Evolutionary conservation across 2,888 invertebrate species (phyloP), one percentile per base, ranked within the genome.

Genomic region (Stenichneumon culpator): DNA sequence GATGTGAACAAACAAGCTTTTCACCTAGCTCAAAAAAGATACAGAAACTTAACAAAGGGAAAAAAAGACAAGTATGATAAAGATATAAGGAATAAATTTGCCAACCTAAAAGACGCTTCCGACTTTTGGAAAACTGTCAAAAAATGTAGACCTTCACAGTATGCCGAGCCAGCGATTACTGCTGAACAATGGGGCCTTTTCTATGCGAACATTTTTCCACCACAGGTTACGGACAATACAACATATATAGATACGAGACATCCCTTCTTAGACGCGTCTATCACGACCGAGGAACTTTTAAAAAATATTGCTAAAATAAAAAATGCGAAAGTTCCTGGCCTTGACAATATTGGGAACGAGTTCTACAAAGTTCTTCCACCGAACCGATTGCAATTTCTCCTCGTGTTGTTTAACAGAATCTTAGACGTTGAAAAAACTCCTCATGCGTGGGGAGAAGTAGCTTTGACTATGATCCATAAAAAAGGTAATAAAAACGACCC

Each of bases 111-210:
- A 63, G 25, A 72, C 11, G 32, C 47, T 6, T 60, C 9, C 11
- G 25, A 9, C n/a, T 79, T 79, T 32, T 69, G 79, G 79, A n/a
- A 39, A 5, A 44, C 57, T 3, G 68, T 79, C 22, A 79, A 65
- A 7, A 72, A 47, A 11, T 68, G 47, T 16, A 47, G 36, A 19
- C 68, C 67, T 4, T 5, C 22, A 19, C 36, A 68, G 11, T n/a
- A 19, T 4, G 22, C 6, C 11, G 7, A 22, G 25, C 7, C 68
- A 14, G 19, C 4, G 39, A 68, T 68, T 9, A 44, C 68, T 14
- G 25, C 3, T 1, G 68, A 22, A 4, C 25, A 68, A 44, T 68
- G 68, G 68, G 19, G 47, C 0, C 3, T 9, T 14, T 68, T 47
- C 22, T 47, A 44, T 14, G 25, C 16, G 4, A 44, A 68, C 1